phyloP scores from a whole-genome alignment of 2,797 vertebrate species.

The Gastrophryne carolinensis region DNA sequence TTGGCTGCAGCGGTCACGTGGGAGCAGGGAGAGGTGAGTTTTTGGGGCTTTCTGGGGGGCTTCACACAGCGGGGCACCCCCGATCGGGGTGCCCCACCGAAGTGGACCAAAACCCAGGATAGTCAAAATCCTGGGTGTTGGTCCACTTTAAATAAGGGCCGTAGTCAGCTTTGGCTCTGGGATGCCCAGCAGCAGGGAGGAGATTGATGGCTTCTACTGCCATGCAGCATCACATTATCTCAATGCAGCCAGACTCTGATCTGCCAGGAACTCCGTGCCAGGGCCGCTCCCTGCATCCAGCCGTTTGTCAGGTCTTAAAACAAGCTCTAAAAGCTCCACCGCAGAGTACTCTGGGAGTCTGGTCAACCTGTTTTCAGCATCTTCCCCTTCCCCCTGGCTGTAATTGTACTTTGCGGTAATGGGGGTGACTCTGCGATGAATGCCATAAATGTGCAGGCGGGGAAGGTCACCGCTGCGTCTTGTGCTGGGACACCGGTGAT shows the following conservation, averaged over 20 bases:
- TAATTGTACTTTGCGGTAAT: neutral
- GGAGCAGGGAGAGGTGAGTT: too few species aligned
- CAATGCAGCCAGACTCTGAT: slow-evolving; percentile 33
- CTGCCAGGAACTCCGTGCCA: slow-evolving; percentile 22
- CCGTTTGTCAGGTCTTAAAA: neutral
- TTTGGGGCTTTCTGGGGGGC: too few species aligned
- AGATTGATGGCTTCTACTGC: slow-evolving; percentile 31
- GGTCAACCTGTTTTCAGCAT: slow-evolving; percentile 5
- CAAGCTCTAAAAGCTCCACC: neutral
- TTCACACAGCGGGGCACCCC: too few species aligned
- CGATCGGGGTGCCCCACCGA: too few species aligned
- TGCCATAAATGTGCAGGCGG: neutral
- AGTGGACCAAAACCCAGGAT: too few species aligned
- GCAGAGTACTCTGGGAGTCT: slow-evolving; percentile 28
- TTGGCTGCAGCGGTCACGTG: too few species aligned
- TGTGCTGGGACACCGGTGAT: neutral
- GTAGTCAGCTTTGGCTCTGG: slow-evolving; percentile 7
- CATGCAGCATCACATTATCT: neutral
- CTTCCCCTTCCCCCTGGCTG: neutral
- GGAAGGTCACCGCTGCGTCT: neutral
- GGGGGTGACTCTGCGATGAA: neutral
- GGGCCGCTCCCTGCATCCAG: slow-evolving; percentile 14
- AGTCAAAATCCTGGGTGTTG: too few species aligned
- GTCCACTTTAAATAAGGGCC: too few species aligned
- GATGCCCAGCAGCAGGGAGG: neutral